phyloP scores from a whole-genome alignment of 2,113 vertebrate species.

The Crypturellus undulatus region DNA sequence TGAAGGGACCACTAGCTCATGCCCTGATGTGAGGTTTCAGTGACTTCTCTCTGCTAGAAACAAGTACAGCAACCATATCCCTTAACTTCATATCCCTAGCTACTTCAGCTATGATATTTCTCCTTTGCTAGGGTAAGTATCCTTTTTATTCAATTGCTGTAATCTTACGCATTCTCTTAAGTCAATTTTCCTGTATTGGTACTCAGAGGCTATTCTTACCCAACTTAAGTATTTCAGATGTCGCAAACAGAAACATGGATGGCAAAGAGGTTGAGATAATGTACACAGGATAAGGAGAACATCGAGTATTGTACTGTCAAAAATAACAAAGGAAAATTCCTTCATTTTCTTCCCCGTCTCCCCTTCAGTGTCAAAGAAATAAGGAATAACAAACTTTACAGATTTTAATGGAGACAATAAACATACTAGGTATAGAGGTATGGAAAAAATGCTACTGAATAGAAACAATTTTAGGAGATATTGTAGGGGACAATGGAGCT shows the following conservation, averaged over 20 bases:
- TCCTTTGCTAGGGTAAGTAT: not conserved
- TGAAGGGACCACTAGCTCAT: not conserved
- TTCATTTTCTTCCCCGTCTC: not conserved
- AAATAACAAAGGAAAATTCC: not conserved
- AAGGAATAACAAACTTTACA: not conserved
- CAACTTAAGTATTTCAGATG: not conserved
- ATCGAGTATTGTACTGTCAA: not conserved
- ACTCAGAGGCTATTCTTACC: not conserved
- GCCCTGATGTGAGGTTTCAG: not conserved
- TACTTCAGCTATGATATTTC: not conserved
- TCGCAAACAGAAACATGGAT: fast-evolving
- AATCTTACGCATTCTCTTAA: not conserved
- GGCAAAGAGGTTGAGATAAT: not conserved
- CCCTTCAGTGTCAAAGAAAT: not conserved
- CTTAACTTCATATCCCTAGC: not conserved
- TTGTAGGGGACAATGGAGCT: not conserved
- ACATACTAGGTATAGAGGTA: not conserved
- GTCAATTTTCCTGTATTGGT: not conserved
- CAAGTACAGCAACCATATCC: not conserved
- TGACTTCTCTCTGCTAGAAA: not conserved
- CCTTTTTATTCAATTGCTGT: not conserved
- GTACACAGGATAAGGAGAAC: not conserved
- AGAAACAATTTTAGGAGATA: not conserved
- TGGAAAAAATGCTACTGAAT: not conserved
- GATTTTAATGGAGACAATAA: not conserved